A percentile compares a stretch with the other conserved stretches of the same genome.
These are phyloP conservation scores for Sarotherodon lohbergeri DNA, from an alignment of 2,113 vertebrate species.

Conservation along the genomic window DNA sequence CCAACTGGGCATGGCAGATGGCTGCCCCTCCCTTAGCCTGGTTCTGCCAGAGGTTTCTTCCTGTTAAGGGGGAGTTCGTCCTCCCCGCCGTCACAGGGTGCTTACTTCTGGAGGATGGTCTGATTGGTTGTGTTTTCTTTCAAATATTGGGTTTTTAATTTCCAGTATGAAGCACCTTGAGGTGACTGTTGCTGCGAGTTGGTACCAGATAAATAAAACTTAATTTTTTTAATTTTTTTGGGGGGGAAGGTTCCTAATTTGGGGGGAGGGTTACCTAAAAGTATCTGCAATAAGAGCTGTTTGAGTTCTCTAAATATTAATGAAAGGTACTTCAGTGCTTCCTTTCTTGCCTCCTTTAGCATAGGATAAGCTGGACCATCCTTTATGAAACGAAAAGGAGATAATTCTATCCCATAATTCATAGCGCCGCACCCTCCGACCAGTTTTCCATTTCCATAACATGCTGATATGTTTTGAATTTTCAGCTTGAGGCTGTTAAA, in stretches of 20 bases:
- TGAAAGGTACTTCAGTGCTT: neutral
- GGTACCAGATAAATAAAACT: neutral
- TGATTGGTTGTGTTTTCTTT: neutral
- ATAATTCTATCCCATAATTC: neutral
- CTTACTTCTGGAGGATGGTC: neutral
- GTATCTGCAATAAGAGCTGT: neutral
- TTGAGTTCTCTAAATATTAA: neutral
- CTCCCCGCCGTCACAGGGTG: rapidly evolving
- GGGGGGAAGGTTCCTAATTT: no score
- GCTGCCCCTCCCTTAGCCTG: neutral
- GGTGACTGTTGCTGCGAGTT: neutral
- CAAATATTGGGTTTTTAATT: neutral
- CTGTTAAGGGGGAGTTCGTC: neutral
- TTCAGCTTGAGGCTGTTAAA: neutral
- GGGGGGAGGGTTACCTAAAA: neutral
- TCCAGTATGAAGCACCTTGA: neutral
- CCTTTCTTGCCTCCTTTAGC: neutral
- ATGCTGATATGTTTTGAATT: neutral
- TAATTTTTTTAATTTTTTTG: neutral
- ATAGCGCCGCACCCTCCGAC: neutral
- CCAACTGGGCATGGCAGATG: neutral
- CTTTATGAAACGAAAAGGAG: neutral
- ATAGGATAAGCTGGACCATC: neutral
- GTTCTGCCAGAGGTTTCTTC: neutral
- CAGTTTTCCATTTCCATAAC: neutral